Conservation (phyloP, 2,888 invertebrate genomes). For the Volucella inanis region DNA sequence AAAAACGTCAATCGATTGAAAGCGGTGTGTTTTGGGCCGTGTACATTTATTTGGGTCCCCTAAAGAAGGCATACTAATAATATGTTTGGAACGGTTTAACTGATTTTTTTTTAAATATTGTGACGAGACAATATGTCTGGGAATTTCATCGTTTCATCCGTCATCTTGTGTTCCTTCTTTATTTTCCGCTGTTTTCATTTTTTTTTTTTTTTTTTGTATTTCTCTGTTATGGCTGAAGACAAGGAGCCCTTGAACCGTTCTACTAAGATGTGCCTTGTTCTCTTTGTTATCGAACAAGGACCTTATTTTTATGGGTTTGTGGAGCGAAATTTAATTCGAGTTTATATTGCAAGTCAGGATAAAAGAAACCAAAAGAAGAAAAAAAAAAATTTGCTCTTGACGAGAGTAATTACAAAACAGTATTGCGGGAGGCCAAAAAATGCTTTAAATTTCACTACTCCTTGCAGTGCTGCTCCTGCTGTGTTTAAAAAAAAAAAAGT, state of each 20-base stretch:
- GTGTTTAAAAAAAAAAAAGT: conserved; percentile 33
- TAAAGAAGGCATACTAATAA: conserved; percentile 58
- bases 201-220: conserved; percentile 4
- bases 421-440: conserved; percentile 71
- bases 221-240: conserved; percentile 9
- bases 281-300: conserved; percentile 74
- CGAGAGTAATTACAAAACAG: conserved; percentile 69
- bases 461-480: conserved; percentile 57
- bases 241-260: conserved; percentile 69
- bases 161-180: conserved; percentile 13
- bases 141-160: conserved; percentile 60
- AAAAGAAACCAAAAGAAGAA: conserved; percentile 28
- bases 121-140: conserved; percentile 74
- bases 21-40: conserved; percentile 46
- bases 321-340: conserved; percentile 74
- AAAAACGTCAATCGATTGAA: conserved; percentile 23
- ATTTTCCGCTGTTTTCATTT: conserved; percentile 24
- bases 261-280: conserved; percentile 25
- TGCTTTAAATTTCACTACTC: conserved; percentile 68
- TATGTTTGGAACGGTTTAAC: conserved; percentile 69
- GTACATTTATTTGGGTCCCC: conserved; percentile 55
- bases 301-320: conserved; percentile 73
- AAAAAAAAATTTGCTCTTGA: conserved; percentile 21
- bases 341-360: conserved; percentile 65
- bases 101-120: conserved; percentile 46